These are phyloP conservation scores for Sebastiscus tertius DNA, from an alignment of 2,797 vertebrate species.

Conservation along the genomic window DNA sequence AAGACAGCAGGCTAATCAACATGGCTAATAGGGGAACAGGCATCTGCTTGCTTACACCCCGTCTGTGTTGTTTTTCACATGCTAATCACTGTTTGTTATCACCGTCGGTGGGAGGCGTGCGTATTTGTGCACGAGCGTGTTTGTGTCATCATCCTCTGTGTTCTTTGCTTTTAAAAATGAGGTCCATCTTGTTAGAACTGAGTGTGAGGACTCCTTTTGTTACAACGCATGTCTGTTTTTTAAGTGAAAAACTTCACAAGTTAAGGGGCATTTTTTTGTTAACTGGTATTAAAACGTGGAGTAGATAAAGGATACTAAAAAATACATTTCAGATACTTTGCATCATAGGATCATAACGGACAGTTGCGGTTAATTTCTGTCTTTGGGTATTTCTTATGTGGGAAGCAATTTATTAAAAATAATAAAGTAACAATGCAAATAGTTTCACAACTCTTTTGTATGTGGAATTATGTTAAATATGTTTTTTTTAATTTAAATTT, in stretches of 20 bases:
- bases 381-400: not conserved
- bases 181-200: slow-evolving; percentile 26
- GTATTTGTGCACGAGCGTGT: slow-evolving; percentile 55
- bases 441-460: not conserved
- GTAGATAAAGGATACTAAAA: not conserved
- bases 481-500: no score
- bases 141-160: slow-evolving; percentile 54
- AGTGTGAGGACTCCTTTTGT: slow-evolving; percentile 4
- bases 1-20: slow-evolving; percentile 77
- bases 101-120: slow-evolving; percentile 71
- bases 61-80: slow-evolving; percentile 80
- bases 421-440: not conserved
- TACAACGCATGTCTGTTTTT: not conserved
- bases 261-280: not conserved
- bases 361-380: not conserved
- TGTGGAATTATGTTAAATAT: not conserved
- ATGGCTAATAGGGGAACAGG: slow-evolving; percentile 74
- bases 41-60: slow-evolving; percentile 76
- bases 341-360: not conserved
- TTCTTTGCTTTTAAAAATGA: slow-evolving; percentile 49
- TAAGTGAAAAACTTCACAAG: slow-evolving; percentile 10
- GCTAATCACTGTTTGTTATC: slow-evolving; percentile 83
- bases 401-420: not conserved
- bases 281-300: not conserved
- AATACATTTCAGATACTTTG: not conserved